A percentile compares a stretch with the other conserved stretches of the same genome.
Evolutionary conservation across 2,888 invertebrate species (phyloP).

Genomic region (Catocala nupta): DNA sequence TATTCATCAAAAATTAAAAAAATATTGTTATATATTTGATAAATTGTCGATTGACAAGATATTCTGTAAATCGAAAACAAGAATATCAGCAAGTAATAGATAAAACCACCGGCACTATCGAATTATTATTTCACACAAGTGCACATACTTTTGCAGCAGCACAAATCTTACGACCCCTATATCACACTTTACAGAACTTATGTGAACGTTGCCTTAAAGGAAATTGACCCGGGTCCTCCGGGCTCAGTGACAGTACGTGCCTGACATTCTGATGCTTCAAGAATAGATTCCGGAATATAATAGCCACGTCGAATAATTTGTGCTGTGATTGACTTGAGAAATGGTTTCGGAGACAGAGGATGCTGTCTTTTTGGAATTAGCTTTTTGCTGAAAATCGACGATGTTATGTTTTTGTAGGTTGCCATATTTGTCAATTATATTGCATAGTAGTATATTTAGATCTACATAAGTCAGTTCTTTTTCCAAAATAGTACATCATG

Average conservation of each 20-base stretch:
- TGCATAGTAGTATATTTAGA: too few relatives aligned
- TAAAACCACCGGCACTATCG: too few relatives aligned
- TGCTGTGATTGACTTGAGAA: conserved; percentile 58
- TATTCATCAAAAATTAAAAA: too few relatives aligned
- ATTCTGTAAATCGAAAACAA: too few relatives aligned
- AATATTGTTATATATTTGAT: too few relatives aligned
- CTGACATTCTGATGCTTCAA: conserved; percentile 57
- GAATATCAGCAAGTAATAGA: too few relatives aligned
- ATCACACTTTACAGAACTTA: conserved; percentile 14
- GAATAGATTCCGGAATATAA: conserved; percentile 51
- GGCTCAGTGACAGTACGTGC: conserved; percentile 62
- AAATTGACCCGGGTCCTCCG: conserved; percentile 70
- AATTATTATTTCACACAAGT: not conserved
- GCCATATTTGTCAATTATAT: too few relatives aligned
- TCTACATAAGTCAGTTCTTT: too few relatives aligned
- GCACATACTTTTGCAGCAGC: conserved; percentile 4
- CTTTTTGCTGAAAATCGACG: not conserved
- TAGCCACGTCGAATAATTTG: conserved; percentile 56
- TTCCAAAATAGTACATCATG: too few relatives aligned
- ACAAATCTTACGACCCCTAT: conserved; percentile 6
- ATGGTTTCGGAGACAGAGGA: conserved; percentile 28
- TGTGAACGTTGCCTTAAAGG: conserved; percentile 56
- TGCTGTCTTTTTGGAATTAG: conserved; percentile 21
- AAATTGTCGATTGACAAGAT: too few relatives aligned
- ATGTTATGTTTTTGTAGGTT: not conserved